These are phyloP conservation scores for Gasteruption jaculator DNA, from an alignment of 2,888 invertebrate species.

Conservation along the genomic window DNA sequence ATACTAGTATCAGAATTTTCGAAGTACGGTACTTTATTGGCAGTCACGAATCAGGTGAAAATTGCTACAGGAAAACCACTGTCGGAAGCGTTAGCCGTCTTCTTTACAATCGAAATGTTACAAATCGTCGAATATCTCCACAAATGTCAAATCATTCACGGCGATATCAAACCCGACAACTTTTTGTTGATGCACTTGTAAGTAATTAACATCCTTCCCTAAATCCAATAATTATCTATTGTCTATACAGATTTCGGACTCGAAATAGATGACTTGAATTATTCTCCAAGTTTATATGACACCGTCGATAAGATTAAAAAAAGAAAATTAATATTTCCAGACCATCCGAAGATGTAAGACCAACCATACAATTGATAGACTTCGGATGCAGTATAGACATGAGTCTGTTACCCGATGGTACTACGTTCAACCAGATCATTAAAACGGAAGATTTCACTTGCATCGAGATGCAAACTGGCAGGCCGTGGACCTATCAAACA, in stretches of 20 bases:
- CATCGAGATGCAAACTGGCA: conserved; percentile 85
- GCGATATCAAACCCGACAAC: conserved; percentile 94
- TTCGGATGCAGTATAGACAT: conserved; percentile 94
- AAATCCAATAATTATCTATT: too few relatives aligned
- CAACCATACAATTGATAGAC: conserved; percentile 83
- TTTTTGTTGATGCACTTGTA: conserved; percentile 75
- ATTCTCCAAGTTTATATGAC: too few relatives aligned
- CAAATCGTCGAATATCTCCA: conserved; percentile 82
- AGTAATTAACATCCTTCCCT: too few relatives aligned
- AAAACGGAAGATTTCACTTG: conserved; percentile 77
- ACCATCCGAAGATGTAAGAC: conserved; percentile 62
- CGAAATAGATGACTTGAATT: too few relatives aligned
- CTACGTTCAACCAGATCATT: conserved; percentile 72
- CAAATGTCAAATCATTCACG: conserved; percentile 85
- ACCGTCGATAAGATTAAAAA: neutral
- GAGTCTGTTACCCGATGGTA: conserved; percentile 72
- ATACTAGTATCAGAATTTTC: conserved; percentile 77
- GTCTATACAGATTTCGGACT: too few relatives aligned
- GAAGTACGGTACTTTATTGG: conserved; percentile 75
- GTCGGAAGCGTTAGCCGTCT: conserved; percentile 70
- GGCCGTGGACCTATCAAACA: conserved; percentile 92
- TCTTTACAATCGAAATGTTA: conserved; percentile 78
- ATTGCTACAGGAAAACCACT: conserved; percentile 66
- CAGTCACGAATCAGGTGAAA: conserved; percentile 70
- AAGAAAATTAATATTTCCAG: conserved; percentile 44